phyloP scores from a whole-genome alignment of 2,113 vertebrate genomes.

The Macrotis lagotis region DNA sequence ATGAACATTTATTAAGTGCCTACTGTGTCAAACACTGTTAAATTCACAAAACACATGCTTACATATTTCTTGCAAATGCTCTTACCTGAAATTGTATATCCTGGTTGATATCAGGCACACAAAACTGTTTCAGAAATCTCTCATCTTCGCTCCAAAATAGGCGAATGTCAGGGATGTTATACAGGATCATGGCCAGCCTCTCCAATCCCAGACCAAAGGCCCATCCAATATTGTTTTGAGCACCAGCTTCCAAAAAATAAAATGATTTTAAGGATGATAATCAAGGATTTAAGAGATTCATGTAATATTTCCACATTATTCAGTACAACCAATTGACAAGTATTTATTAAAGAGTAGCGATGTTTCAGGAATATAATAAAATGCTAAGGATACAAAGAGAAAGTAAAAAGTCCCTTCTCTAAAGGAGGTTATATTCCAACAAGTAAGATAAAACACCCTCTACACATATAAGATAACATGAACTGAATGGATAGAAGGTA shows the following conservation, averaged over 20 bases:
- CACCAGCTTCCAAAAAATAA: constrained; percentile 87
- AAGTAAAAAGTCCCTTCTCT: background rate
- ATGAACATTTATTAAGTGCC: background rate
- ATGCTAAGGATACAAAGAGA: background rate
- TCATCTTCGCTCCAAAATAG: constrained; percentile 96
- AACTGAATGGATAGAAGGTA: background rate
- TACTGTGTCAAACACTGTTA: background rate
- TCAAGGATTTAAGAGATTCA: background rate
- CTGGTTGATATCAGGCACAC: constrained; percentile 86
- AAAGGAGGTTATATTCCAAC: background rate
- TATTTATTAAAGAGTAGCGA: background rate
- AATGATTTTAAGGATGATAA: background rate
- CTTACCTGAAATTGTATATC: constrained; percentile 91
- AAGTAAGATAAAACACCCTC: background rate
- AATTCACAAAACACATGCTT: background rate
- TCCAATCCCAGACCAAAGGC: constrained; percentile 96
- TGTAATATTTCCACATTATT: background rate
- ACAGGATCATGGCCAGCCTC: constrained; percentile 95
- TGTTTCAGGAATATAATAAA: background rate
- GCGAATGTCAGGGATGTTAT: constrained; percentile 93
- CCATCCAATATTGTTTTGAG: constrained; percentile 91
- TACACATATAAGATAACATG: background rate
- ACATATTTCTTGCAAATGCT: background rate
- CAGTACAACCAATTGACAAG: background rate
- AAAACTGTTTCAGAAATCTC: constrained; percentile 92